Evolutionary conservation across 2,888 invertebrate genomes (phyloP).

Genomic region (Sicus ferrugineus): DNA sequence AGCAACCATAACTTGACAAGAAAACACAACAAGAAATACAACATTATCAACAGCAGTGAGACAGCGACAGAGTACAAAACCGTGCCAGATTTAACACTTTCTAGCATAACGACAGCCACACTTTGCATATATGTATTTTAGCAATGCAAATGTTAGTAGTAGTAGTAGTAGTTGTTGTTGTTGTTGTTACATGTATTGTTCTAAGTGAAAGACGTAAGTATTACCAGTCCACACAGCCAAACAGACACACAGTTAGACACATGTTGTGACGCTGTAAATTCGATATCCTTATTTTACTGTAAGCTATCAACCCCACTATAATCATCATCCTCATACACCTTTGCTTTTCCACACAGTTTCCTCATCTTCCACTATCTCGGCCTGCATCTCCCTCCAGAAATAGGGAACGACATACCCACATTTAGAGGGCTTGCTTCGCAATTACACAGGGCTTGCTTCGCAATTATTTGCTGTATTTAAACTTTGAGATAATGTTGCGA

Average conservation of each 20-base stretch:
- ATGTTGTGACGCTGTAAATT: slow-evolving; percentile 30
- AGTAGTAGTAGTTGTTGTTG: too few species aligned
- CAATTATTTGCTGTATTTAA: slow-evolving; percentile 1
- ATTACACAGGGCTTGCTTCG: too few species aligned
- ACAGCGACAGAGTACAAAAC: slow-evolving; percentile 7
- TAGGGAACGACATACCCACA: too few species aligned
- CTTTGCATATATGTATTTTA: slow-evolving; percentile 16
- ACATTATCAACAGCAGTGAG: not conserved
- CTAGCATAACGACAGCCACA: slow-evolving; percentile 27
- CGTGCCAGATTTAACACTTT: slow-evolving; percentile 30
- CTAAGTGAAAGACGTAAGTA: not conserved
- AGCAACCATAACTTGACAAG: not conserved
- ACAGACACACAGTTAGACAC: not conserved
- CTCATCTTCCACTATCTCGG: not conserved
- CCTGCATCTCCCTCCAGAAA: not conserved
- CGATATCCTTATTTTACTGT: not conserved
- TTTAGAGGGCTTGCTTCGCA: too few species aligned
- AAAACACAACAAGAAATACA: not conserved
- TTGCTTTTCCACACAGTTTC: not conserved
- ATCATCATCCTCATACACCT: not conserved
- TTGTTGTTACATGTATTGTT: slow-evolving; percentile 9
- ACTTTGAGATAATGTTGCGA: slow-evolving; percentile 30
- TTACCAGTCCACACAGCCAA: not conserved
- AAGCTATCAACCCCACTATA: too few species aligned
- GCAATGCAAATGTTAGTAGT: not conserved